These are phyloP conservation scores for Orthonevra nobilis DNA, from an alignment of 2,888 invertebrate species.

Conservation along the genomic window DNA sequence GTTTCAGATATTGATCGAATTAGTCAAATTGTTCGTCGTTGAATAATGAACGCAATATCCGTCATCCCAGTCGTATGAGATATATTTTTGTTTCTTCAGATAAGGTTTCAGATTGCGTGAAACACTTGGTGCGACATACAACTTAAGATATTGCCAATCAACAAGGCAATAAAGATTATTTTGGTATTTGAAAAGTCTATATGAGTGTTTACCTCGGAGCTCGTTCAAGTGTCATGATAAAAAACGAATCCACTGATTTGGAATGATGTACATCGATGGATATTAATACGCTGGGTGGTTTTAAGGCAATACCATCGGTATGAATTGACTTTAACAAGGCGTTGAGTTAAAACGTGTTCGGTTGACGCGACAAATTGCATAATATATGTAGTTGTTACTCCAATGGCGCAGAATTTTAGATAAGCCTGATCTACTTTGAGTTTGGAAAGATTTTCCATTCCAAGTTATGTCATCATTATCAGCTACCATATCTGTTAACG, in stretches of 20 bases:
- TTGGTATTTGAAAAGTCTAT: constrained; percentile 41
- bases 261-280: too few relatives aligned
- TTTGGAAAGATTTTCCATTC: too few relatives aligned
- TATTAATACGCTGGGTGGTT: too few relatives aligned
- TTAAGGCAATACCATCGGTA: background rate
- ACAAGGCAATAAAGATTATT: constrained; percentile 60
- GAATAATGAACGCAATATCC: too few relatives aligned
- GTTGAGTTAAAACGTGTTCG: background rate
- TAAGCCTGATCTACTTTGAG: too few relatives aligned
- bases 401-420: too few relatives aligned
- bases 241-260: constrained; percentile 30
- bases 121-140: constrained; percentile 9
- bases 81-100: constrained; percentile 38
- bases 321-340: constrained; percentile 7
- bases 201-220: constrained; percentile 33
- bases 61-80: constrained; percentile 39
- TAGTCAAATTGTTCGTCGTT: too few relatives aligned
- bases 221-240: constrained; percentile 27
- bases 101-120: constrained; percentile 29
- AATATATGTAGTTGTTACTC: too few relatives aligned
- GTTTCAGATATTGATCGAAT: too few relatives aligned
- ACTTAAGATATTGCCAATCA: constrained; percentile 56
- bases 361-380: too few relatives aligned
- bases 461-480: too few relatives aligned
- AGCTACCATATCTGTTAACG: too few relatives aligned